phyloP scores from a whole-genome alignment of 2,797 vertebrate genomes.

The Sebastes baramenuke region DNA sequence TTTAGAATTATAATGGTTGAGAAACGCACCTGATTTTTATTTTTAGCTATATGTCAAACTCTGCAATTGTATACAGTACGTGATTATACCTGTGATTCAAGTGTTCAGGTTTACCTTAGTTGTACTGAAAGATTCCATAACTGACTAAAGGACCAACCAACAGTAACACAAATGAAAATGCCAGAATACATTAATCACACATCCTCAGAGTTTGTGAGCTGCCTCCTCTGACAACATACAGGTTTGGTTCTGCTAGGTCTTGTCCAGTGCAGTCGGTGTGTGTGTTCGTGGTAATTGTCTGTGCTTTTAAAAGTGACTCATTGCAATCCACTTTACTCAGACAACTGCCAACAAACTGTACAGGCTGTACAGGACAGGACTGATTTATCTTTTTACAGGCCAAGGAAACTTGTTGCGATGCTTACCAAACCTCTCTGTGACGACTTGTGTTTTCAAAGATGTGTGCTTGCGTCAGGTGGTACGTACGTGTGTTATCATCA shows the following conservation, averaged over 20 bases:
- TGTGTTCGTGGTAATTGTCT: constrained; percentile 24
- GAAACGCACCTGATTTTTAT: neutral
- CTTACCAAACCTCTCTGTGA: neutral
- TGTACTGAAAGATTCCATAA: neutral
- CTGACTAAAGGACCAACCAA: neutral
- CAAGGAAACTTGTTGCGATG: neutral
- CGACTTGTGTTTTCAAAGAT: neutral
- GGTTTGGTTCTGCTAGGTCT: constrained; percentile 38
- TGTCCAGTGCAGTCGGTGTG: constrained; percentile 15
- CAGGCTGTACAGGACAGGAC: neutral
- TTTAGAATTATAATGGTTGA: neutral
- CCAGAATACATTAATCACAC: constrained; percentile 2
- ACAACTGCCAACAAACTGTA: neutral
- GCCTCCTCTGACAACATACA: constrained; percentile 22
- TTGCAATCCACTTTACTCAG: constrained; percentile 4
- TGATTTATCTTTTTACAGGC: neutral
- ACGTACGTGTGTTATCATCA: neutral
- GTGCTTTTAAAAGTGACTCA: constrained; percentile 47
- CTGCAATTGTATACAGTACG: neutral
- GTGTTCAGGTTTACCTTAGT: neutral
- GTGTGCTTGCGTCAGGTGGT: neutral
- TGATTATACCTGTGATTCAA: neutral
- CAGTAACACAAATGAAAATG: neutral
- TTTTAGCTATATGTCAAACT: neutral
- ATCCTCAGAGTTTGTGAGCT: neutral